Percentiles rank a stretch among this genome's conserved stretches.
phyloP scores from a whole-genome alignment of 2,113 vertebrate genomes.

The Emydocephalus ijimae region DNA sequence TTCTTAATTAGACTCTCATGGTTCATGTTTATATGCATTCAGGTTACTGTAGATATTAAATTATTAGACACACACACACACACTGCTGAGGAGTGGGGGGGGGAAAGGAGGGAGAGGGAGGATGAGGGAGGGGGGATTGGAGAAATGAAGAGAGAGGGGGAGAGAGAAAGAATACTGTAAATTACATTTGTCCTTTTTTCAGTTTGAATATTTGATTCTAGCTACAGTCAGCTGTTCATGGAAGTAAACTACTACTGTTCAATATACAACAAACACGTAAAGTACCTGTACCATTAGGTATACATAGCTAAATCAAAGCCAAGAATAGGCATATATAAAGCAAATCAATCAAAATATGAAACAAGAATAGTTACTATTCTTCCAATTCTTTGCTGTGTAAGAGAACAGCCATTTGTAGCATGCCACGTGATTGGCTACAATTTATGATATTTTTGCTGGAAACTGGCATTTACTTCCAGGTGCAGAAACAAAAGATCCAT shows the following conservation, averaged over 20 bases:
- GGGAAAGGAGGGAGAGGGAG: neutral
- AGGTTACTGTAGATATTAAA: neutral
- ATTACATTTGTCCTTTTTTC: neutral
- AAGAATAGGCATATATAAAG: neutral
- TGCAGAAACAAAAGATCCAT: neutral
- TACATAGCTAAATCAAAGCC: neutral
- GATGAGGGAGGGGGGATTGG: no score
- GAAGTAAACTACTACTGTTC: neutral
- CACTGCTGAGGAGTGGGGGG: neutral
- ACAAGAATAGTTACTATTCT: neutral
- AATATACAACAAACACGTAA: neutral
- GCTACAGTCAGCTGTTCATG: neutral
- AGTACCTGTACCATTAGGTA: neutral
- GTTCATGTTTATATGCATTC: neutral
- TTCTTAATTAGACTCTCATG: conserved; percentile 3
- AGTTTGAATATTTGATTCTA: neutral
- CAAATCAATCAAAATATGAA: neutral
- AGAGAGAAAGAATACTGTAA: neutral
- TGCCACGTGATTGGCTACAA: neutral
- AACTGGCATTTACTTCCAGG: neutral
- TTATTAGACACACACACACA: neutral
- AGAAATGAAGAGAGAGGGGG: no score
- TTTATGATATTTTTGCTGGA: neutral
- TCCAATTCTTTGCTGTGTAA: neutral
- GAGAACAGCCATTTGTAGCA: neutral